phyloP scores from a whole-genome alignment of 2,797 vertebrate species.

The Sebastes alutus region DNA sequence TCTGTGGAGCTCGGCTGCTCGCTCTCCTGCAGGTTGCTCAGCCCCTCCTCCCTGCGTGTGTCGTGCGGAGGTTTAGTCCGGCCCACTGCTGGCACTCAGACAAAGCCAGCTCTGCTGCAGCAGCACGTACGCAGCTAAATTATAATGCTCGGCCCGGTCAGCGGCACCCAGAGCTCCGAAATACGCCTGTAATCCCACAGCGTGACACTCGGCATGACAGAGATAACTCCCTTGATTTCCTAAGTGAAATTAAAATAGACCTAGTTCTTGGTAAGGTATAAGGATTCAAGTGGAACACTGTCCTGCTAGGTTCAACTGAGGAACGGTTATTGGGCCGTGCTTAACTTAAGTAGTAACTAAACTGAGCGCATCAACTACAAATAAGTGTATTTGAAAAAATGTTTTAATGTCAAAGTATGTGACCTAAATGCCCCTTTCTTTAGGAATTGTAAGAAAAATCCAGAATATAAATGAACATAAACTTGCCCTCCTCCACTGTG shows the following conservation, averaged over 20 bases:
- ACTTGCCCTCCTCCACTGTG: neutral
- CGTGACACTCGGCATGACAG: conserved; percentile 63
- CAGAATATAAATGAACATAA: neutral
- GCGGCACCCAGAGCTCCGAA: conserved; percentile 67
- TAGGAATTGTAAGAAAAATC: neutral
- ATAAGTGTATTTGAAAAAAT: neutral
- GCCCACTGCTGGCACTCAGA: conserved; percentile 88
- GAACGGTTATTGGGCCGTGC: neutral
- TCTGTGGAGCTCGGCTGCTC: conserved; percentile 36
- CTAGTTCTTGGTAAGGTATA: conserved; percentile 69
- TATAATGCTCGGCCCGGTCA: conserved; percentile 74
- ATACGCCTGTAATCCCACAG: conserved; percentile 83
- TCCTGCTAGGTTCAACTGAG: conserved; percentile 5
- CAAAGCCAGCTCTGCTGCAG: conserved; percentile 89
- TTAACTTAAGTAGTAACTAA: neutral
- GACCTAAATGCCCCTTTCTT: neutral
- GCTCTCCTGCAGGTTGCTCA: conserved; percentile 78
- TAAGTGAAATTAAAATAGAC: conserved; percentile 76
- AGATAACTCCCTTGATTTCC: conserved; percentile 64
- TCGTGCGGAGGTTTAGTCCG: conserved; percentile 76
- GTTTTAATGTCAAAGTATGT: neutral
- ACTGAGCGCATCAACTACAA: neutral
- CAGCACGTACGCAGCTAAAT: conserved; percentile 82
- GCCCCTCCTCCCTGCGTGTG: conserved; percentile 72
- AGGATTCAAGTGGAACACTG: conserved; percentile 56